Conservation (phyloP, 1,140 invertebrate species). For the Calliopsis andreniformis region DNA sequence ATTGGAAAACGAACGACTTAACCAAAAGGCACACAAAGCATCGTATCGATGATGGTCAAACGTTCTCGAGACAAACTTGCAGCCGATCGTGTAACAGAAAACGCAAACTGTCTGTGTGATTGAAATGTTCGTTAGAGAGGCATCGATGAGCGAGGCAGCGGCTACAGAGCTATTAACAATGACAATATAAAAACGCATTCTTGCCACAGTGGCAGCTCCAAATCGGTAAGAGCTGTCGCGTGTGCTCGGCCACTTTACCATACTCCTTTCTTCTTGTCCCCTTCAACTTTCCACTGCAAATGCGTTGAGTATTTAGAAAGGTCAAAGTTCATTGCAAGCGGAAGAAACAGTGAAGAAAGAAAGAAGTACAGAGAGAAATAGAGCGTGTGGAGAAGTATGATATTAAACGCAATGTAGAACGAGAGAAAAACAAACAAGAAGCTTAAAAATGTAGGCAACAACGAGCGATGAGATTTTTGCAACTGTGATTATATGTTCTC, state of each 20-base stretch:
- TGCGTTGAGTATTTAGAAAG: background rate
- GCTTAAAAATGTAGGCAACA: too few relatives aligned
- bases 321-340: background rate
- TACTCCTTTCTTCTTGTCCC: background rate
- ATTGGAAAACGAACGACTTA: slow-evolving; percentile 33
- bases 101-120: slow-evolving; percentile 21
- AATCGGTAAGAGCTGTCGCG: background rate
- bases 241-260: background rate
- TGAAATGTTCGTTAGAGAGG: slow-evolving; percentile 6
- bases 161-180: background rate
- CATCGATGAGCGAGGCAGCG: background rate
- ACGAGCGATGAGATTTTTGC: too few relatives aligned
- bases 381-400: too few relatives aligned
- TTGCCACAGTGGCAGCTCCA: background rate
- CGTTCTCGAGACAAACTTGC: slow-evolving; percentile 26
- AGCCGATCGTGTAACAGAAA: slow-evolving; percentile 20
- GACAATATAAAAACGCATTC: background rate
- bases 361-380: background rate
- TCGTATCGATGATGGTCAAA: slow-evolving; percentile 36
- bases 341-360: background rate
- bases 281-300: background rate
- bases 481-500: too few relatives aligned
- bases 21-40: slow-evolving; percentile 61
- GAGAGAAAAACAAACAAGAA: background rate
- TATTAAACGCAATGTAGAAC: background rate